These are phyloP conservation scores for Lampris incognitus DNA, from an alignment of 2,113 vertebrate species.

Conservation along the genomic window DNA sequence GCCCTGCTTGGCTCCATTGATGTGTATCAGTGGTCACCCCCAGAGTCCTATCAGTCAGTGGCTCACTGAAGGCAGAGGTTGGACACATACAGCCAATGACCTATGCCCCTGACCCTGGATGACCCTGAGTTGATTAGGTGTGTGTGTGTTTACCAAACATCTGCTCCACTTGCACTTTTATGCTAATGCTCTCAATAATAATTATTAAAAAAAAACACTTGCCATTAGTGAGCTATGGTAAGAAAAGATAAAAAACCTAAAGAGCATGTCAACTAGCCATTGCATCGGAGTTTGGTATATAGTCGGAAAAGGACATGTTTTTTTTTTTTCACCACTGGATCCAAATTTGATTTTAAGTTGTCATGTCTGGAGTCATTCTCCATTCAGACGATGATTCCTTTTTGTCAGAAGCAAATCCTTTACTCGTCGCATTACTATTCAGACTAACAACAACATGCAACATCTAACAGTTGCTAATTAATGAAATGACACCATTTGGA, in stretches of 20 bases:
- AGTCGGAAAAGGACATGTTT: not conserved
- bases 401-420: slow-evolving; percentile 46
- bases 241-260: not conserved
- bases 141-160: slow-evolving; percentile 64
- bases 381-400: slow-evolving; percentile 24
- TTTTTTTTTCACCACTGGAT: not conserved
- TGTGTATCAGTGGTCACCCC: slow-evolving; percentile 67
- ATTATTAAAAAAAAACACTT: slow-evolving; percentile 3
- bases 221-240: slow-evolving; percentile 31
- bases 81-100: slow-evolving; percentile 55
- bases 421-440: slow-evolving; percentile 57
- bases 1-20: slow-evolving; percentile 68
- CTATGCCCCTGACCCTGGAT: slow-evolving; percentile 49
- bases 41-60: slow-evolving; percentile 69
- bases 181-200: slow-evolving; percentile 27
- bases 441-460: slow-evolving; percentile 65
- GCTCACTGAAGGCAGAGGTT: slow-evolving; percentile 39
- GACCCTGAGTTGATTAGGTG: slow-evolving; percentile 68
- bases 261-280: not conserved
- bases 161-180: slow-evolving; percentile 43
- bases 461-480: slow-evolving; percentile 80
- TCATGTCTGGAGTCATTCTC: slow-evolving; percentile 24
- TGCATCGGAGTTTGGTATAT: not conserved
- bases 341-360: slow-evolving; percentile 37
- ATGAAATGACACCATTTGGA: slow-evolving; percentile 78